Percentiles rank a stretch among this genome's conserved stretches.
These are phyloP conservation scores for Drosophila dunni DNA, from an alignment of 1,140 invertebrate genomes.

Conservation along the genomic window DNA sequence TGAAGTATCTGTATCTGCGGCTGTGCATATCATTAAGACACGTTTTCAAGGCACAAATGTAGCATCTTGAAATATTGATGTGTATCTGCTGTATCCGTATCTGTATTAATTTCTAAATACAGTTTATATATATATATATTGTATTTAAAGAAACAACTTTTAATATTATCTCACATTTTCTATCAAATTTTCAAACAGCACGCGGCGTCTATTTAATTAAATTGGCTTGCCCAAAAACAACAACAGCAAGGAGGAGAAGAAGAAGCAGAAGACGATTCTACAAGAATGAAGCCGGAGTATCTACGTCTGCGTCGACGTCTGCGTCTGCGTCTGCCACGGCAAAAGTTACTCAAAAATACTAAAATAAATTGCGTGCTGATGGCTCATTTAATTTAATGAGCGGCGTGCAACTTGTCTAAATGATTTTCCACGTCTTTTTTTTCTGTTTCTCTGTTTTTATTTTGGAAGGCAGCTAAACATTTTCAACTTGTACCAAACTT, in stretches of 20 bases:
- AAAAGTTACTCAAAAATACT: conserved; percentile 83
- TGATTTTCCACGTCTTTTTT: conserved; percentile 74
- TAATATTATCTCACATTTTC: conserved; percentile 55
- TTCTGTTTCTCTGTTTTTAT: too few relatives aligned
- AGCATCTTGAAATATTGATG: neutral
- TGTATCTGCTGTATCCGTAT: neutral
- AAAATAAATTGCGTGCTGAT: conserved; percentile 84
- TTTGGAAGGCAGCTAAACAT: conserved; percentile 9
- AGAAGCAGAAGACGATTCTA: neutral
- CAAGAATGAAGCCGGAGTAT: conserved; percentile 13
- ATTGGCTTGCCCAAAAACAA: conserved; percentile 41
- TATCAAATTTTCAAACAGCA: conserved; percentile 50
- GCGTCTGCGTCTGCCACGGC: conserved; percentile 42
- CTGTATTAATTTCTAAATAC: conserved; percentile 41
- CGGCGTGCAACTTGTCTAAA: conserved; percentile 84
- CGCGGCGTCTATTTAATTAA: conserved; percentile 58
- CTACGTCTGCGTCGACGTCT: conserved; percentile 28
- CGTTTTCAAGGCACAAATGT: conserved; percentile 32
- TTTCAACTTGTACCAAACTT: conserved; percentile 38
- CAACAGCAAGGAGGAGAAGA: conserved; percentile 17
- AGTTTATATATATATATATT: conserved; percentile 5
- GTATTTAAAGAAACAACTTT: conserved; percentile 40
- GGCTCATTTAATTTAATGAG: conserved; percentile 84
- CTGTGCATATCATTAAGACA: conserved; percentile 30
- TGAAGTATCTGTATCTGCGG: conserved; percentile 15